Conservation (phyloP, 1,140 invertebrate species). For the Agrypnia vestita region DNA sequence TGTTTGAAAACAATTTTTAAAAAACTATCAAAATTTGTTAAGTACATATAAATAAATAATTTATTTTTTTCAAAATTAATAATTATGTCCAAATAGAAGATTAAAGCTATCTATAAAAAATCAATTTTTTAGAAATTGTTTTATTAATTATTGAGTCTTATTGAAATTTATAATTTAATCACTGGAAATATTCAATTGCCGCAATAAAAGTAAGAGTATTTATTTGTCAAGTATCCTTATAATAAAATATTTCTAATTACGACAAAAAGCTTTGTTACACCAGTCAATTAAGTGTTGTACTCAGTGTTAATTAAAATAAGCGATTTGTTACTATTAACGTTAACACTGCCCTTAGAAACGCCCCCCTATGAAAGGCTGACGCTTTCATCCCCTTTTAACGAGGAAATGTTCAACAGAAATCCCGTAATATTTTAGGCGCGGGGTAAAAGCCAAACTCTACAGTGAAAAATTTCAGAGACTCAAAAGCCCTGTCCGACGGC, state of each 20-base stretch:
- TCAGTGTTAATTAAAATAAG: constrained; percentile 25
- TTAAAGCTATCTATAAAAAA: too few relatives aligned
- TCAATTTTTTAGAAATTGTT: too few relatives aligned
- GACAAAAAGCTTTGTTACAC: neutral
- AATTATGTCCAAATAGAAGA: too few relatives aligned
- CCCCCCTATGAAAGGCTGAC: neutral
- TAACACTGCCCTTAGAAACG: constrained; percentile 17
- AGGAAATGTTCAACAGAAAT: constrained; percentile 33
- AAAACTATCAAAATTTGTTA: too few relatives aligned
- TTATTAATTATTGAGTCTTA: too few relatives aligned
- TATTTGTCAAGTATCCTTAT: too few relatives aligned
- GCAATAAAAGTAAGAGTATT: too few relatives aligned
- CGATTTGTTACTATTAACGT: constrained; percentile 22
- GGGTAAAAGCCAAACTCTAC: constrained; percentile 2
- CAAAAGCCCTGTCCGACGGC: constrained; percentile 20
- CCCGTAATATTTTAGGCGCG: constrained; percentile 34
- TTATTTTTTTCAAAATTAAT: too few relatives aligned
- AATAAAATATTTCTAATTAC: neutral
- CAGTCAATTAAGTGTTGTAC: constrained; percentile 1
- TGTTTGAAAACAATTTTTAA: too few relatives aligned
- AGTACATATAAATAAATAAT: too few relatives aligned
- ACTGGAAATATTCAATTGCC: too few relatives aligned
- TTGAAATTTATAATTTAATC: neutral
- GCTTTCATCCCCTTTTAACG: constrained; percentile 31
- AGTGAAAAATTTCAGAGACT: constrained; percentile 32